Percentiles rank a stretch among this genome's conserved stretches.
These are phyloP conservation scores for Calonectris borealis DNA, from an alignment of 2,113 vertebrate species.

Conservation along the genomic window DNA sequence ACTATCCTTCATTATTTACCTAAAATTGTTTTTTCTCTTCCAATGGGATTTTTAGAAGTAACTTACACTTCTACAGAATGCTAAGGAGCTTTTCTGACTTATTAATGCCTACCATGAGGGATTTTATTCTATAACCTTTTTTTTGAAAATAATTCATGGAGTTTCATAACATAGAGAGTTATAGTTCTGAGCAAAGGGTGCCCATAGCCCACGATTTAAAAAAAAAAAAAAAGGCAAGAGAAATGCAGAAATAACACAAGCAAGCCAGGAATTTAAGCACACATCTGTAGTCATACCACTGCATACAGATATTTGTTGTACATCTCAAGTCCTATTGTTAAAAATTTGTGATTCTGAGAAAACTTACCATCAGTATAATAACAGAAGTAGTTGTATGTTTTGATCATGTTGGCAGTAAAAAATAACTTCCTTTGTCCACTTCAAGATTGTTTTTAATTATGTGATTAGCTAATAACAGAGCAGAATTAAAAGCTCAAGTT, in stretches of 20 bases:
- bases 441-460: background rate
- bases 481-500: background rate
- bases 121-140: background rate
- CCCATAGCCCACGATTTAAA: no score
- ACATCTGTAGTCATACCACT: background rate
- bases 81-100: background rate
- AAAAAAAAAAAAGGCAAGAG: background rate
- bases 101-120: background rate
- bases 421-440: background rate
- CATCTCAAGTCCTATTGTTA: background rate
- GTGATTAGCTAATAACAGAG: background rate
- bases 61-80: background rate
- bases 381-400: background rate
- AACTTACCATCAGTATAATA: background rate
- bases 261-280: background rate
- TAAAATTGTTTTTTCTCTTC: background rate
- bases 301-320: background rate
- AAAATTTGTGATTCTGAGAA: background rate
- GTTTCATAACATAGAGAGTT: background rate
- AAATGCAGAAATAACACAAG: background rate
- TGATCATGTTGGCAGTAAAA: background rate
- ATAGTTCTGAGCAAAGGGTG: background rate
- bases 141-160: background rate
- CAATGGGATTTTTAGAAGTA: background rate
- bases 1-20: background rate